Evolutionary conservation across 2,888 invertebrate genomes (phyloP).

Genomic region (Agrotis ipsilon): DNA sequence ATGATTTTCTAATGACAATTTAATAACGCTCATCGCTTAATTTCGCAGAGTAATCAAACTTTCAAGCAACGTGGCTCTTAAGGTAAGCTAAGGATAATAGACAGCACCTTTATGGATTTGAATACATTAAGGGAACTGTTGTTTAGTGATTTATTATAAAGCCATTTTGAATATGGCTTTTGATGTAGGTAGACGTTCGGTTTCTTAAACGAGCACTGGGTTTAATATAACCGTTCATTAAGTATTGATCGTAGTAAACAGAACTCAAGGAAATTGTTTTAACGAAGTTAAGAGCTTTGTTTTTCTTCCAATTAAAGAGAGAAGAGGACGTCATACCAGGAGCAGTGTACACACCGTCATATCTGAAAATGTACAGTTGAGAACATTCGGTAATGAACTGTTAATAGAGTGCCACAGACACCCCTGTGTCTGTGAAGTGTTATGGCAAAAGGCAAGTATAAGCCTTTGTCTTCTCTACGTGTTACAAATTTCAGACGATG

Average conservation of each 20-base stretch:
- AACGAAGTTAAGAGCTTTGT: conserved; percentile 31
- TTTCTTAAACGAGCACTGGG: conserved; percentile 41
- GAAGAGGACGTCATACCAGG: conserved; percentile 12
- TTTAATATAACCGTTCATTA: conserved; percentile 39
- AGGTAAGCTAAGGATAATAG: conserved; percentile 81
- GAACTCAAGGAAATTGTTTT: conserved; percentile 35
- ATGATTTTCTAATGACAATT: conserved; percentile 86
- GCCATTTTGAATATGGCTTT: conserved; percentile 67
- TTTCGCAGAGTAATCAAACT: conserved; percentile 86
- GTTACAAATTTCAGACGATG: conserved; percentile 29
- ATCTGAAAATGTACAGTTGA: conserved; percentile 31
- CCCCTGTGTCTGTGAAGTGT: conserved; percentile 19
- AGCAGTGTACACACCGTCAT: not conserved
- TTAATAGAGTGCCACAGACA: conserved; percentile 33
- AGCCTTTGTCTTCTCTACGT: conserved; percentile 35
- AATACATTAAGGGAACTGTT: conserved; percentile 80
- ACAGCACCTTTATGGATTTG: conserved; percentile 80
- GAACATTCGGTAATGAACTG: conserved; percentile 39
- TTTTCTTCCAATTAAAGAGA: conserved; percentile 44
- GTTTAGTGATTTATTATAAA: conserved; percentile 80
- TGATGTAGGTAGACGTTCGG: conserved; percentile 66
- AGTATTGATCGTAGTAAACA: conserved; percentile 46
- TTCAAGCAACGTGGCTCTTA: conserved; percentile 77
- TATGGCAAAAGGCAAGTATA: conserved; percentile 35
- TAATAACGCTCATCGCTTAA: conserved; percentile 85